Evolutionary conservation across 2,797 vertebrate species (phyloP), one percentile per base, ranked within the genome.

Genomic region (Rhinella marina): DNA sequence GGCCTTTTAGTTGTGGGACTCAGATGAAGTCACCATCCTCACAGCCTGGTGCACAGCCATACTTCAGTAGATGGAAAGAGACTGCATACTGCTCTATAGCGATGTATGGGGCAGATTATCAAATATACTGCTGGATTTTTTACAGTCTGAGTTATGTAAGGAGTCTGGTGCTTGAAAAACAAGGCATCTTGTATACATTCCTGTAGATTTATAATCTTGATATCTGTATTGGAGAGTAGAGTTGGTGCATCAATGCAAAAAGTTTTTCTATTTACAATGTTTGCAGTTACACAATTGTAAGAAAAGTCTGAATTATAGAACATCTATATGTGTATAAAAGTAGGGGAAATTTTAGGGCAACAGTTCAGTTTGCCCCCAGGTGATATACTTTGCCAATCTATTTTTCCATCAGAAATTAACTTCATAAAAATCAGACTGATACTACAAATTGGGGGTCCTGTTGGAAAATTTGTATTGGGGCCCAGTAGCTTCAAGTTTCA

Each of bases 1-100:
- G 88, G 85, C 84, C 84, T 86, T 89, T 89, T 89, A 89, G 88
- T 89, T 68, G 16, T 83, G 81, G 88, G 88, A 83, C 85, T 86
- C 73, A 52, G 80, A 86, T 86, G 23, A 86, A 89, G 84, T 82
- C 62, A 66, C 88, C 86, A 21, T 68, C 29, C 80, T 73, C 72
- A 29, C 72, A 61, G 80, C 32, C 84, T 83, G 85, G n/a, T 82
- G 41, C 29, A 21, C n/a, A 86, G 29, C 80, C 80, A 57, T 61
- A 83, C 88, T 83, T 86, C 64, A 89, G 84, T 83, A 76, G 64
- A 50, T 52, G 50, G 82, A 41, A 68, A 54, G 13, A 72, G 76
- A 57, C 48, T 17, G 66, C 52, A 54, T 56, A 70, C 61, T 10
- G 70, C 52, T 78, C 59, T 29, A 11, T 17, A 41, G 21, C 70